Evolutionary conservation across 2,888 invertebrate species (phyloP).

Genomic region (Steinernema scapterisci): DNA sequence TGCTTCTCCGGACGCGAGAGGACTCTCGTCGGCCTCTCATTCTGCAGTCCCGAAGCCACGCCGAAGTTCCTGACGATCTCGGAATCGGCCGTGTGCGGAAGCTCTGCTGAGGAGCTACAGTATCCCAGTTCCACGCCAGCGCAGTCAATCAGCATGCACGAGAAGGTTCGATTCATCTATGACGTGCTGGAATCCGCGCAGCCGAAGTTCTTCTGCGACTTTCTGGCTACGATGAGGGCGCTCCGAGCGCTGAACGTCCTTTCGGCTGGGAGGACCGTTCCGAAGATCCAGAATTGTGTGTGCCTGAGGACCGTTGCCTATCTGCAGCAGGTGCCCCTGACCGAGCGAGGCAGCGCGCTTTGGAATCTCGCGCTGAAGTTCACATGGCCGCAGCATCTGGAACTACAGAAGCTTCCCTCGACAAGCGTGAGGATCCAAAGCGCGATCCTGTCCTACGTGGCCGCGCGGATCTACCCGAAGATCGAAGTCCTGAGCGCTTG

Average conservation of each 20-base stretch:
- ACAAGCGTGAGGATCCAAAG: not conserved
- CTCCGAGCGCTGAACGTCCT: not conserved
- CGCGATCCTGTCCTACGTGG: not conserved
- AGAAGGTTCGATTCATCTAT: not conserved
- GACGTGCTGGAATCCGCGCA: not conserved
- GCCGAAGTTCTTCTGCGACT: not conserved
- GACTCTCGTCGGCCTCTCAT: not conserved
- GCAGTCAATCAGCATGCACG: not conserved
- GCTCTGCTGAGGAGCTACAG: not conserved
- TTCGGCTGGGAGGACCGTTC: not conserved
- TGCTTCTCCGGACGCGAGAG: not conserved
- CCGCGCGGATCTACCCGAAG: not conserved
- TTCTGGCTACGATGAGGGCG: not conserved
- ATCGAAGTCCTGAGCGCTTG: not conserved
- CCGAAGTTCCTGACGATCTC: slow-evolving; percentile 9
- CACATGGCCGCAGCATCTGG: not conserved
- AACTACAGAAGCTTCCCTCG: not conserved
- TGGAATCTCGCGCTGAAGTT: not conserved
- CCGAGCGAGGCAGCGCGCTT: not conserved
- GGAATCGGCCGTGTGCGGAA: slow-evolving; percentile 4
- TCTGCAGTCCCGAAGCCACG: not conserved
- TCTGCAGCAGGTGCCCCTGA: not conserved
- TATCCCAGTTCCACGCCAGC: not conserved
- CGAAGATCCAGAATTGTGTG: not conserved
- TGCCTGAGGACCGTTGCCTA: slow-evolving; percentile 1